Evolutionary conservation across 1,140 invertebrate species (phyloP), one percentile per base, ranked within the genome.

Genomic region (Charaxes varanes): DNA sequence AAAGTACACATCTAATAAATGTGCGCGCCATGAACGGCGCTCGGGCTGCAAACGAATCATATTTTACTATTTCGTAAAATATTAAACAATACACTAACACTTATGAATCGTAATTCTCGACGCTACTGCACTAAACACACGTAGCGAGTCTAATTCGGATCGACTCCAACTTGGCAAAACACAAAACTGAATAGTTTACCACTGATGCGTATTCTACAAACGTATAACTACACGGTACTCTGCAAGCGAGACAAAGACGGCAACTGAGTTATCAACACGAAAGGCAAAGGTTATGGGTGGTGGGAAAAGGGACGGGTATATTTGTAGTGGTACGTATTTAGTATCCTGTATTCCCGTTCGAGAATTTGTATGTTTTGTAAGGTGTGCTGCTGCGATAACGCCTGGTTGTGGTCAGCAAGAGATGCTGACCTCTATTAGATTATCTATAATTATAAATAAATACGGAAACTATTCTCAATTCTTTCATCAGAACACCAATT

Each of bases 271-370:
- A 46, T 51, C 41, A 41, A 16, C 36, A n/a, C 42, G 32, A 35
- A 33, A 34, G 12, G 34, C 16, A 38, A 23, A 30, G 17, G 8
- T 40, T 19, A 30, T 17, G 15, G 7, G 34, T 37, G 26, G n/a
- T 26, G 34, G 33, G 4, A 41, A 69, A 42, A 44, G 40, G 51
- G 65, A 72, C 28, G 22, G 41, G n/a, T 34, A 35, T 60, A 61
- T 50, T 49, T 26, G 6, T 10, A 41, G 44, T 33, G 27, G n/a
- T 44, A 30, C 46, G 13, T 16, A 42, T 28, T 41, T 19, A 41
- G 58, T 67, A 69, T 77, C 72, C 69, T 64, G 72, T 64, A 70
- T 72, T 71, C 62, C 64, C 47, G 67, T 71, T 62, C 44, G 50
- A 60, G 62, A 64, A 55, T 58, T 51, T 51, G 41, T 52, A 42